A percentile compares a stretch with the other conserved stretches of the same genome.
Evolutionary conservation across 2,113 vertebrate species (phyloP).

Genomic region (Calypte anna): DNA sequence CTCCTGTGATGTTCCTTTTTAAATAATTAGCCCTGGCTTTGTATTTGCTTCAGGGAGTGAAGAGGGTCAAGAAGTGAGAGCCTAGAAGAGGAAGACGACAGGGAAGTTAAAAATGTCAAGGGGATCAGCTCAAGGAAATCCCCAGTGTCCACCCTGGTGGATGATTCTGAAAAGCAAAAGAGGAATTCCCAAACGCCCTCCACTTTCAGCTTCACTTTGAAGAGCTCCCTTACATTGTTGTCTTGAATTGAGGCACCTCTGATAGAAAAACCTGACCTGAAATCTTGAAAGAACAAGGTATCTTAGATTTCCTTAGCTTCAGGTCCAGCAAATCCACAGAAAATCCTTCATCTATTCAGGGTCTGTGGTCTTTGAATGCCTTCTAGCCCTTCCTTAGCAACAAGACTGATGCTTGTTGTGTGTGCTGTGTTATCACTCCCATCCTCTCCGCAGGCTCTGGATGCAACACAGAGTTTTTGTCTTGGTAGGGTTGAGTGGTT

Average conservation of each 20-base stretch:
- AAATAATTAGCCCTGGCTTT: background rate
- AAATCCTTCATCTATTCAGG: background rate
- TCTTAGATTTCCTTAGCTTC: background rate
- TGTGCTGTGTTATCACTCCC: background rate
- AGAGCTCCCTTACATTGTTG: background rate
- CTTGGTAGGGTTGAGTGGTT: background rate
- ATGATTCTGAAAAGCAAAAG: background rate
- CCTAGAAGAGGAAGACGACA: background rate
- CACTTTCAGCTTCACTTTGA: background rate
- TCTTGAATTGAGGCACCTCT: background rate
- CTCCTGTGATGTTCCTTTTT: background rate
- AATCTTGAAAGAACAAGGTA: slow-evolving; percentile 9
- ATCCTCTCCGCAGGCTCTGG: background rate
- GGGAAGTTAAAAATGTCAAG: background rate
- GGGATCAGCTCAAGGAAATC: background rate
- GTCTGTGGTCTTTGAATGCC: background rate
- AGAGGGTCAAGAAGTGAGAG: background rate
- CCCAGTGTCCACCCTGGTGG: background rate
- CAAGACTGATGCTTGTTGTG: background rate
- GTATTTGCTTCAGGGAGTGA: background rate
- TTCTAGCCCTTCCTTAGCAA: slow-evolving; percentile 14
- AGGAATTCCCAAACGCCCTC: background rate
- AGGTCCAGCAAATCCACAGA: slow-evolving; percentile 13
- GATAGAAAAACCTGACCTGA: slow-evolving; percentile 29
- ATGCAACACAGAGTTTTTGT: background rate